Evolutionary conservation across 2,888 invertebrate genomes (phyloP).

Genomic region (Colostygia pectinataria): DNA sequence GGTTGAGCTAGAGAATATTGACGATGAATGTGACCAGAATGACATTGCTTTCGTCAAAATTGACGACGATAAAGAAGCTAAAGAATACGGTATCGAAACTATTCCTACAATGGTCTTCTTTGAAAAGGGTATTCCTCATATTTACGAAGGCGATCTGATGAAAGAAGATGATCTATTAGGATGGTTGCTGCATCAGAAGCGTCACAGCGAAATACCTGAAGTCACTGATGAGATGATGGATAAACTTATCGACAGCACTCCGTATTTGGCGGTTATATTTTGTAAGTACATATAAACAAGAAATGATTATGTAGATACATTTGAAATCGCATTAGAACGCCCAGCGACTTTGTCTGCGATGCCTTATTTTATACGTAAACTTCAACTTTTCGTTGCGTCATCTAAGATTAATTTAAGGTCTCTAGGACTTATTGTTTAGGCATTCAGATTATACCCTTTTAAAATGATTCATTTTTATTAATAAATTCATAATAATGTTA

Average conservation of each 20-base stretch:
- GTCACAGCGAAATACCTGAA: constrained; percentile 95
- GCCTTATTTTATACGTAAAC: too few relatives aligned
- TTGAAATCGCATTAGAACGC: too few relatives aligned
- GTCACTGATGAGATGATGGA: constrained; percentile 97
- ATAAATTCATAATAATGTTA: too few relatives aligned
- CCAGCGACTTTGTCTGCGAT: too few relatives aligned
- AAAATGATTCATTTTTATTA: too few relatives aligned
- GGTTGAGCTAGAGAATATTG: constrained; percentile 93
- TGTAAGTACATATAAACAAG: constrained; percentile 84
- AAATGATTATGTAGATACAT: too few relatives aligned
- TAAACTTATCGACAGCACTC: constrained; percentile 90
- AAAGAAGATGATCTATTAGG: constrained; percentile 95
- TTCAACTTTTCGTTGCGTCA: too few relatives aligned
- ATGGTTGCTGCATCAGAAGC: constrained; percentile 95
- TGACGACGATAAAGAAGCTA: constrained; percentile 93
- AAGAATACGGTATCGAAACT: constrained; percentile 93
- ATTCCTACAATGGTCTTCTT: constrained; percentile 92
- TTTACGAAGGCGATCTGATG: constrained; percentile 92
- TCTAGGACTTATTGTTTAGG: too few relatives aligned
- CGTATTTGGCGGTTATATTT: constrained; percentile 94
- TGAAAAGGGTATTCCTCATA: constrained; percentile 88
- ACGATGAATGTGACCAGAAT: constrained; percentile 96
- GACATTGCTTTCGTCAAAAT: constrained; percentile 96
- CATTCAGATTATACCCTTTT: too few relatives aligned
- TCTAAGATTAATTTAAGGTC: too few relatives aligned